Percentiles rank a stretch among this genome's conserved stretches.
phyloP scores from a whole-genome alignment of 2,888 invertebrate species.

The Ceraclea dissimilis region DNA sequence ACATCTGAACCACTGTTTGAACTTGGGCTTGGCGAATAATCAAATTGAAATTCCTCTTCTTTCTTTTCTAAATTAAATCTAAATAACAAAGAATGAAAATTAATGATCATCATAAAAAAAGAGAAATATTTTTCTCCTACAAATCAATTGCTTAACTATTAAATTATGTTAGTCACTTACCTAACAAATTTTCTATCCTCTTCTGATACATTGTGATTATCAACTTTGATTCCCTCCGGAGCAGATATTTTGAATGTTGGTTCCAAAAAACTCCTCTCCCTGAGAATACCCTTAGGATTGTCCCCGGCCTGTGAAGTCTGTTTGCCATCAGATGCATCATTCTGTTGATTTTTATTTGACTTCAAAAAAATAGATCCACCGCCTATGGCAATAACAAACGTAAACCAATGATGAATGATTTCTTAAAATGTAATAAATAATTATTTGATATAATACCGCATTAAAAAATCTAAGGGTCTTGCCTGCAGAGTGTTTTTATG shows the following conservation, averaged over 20 bases:
- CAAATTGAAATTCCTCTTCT: constrained; percentile 22
- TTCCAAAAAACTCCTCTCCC: constrained; percentile 47
- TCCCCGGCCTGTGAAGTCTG: constrained; percentile 25
- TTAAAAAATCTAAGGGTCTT: too few relatives aligned
- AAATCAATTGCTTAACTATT: neutral
- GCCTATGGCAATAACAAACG: too few relatives aligned
- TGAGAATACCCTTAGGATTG: constrained; percentile 52
- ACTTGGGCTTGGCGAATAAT: constrained; percentile 40
- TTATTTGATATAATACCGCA: too few relatives aligned
- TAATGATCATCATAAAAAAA: too few relatives aligned
- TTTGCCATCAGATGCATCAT: constrained; percentile 18
- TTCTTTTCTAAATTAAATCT: constrained; percentile 30
- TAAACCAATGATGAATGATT: too few relatives aligned
- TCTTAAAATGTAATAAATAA: too few relatives aligned
- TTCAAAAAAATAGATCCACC: constrained; percentile 61
- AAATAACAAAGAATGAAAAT: constrained; percentile 21
- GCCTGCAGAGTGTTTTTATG: too few relatives aligned
- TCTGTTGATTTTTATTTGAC: constrained; percentile 35
- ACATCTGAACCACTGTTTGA: constrained; percentile 47
- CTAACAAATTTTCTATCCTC: constrained; percentile 70
- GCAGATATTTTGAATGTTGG: constrained; percentile 28
- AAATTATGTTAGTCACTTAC: too few relatives aligned
- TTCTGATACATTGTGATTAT: constrained; percentile 46
- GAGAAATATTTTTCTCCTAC: too few relatives aligned
- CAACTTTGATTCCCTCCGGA: constrained; percentile 13